Percentiles rank a stretch among this genome's conserved stretches.
These are phyloP conservation scores for Thalpophila matura DNA, from an alignment of 2,888 invertebrate genomes.

Conservation along the genomic window DNA sequence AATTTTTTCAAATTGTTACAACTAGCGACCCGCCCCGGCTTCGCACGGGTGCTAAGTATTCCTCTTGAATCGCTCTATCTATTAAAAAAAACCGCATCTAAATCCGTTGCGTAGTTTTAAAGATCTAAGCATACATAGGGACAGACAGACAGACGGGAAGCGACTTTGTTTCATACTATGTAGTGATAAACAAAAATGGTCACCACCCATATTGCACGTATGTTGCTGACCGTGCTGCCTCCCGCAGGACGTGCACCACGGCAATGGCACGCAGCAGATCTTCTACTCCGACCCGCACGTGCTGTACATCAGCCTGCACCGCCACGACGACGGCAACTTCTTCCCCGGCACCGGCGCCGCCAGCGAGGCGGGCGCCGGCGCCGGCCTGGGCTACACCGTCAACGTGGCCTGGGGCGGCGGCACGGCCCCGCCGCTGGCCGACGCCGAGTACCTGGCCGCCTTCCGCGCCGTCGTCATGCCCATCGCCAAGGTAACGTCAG, in stretches of 20 bases:
- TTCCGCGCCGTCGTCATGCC: slow-evolving; percentile 99
- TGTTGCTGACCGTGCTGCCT: too few relatives aligned
- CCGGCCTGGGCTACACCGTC: slow-evolving; percentile 98
- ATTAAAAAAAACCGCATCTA: too few relatives aligned
- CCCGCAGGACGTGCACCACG: slow-evolving; percentile 99
- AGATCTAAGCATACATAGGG: too few relatives aligned
- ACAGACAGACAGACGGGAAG: too few relatives aligned
- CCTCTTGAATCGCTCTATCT: too few relatives aligned
- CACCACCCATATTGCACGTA: too few relatives aligned
- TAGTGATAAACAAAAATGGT: too few relatives aligned
- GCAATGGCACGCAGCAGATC: slow-evolving; percentile 99
- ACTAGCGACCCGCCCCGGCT: too few relatives aligned
- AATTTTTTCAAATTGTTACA: too few relatives aligned
- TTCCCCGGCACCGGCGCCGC: slow-evolving; percentile 99
- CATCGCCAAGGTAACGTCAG: slow-evolving; percentile 95
- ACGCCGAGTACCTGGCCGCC: slow-evolving; percentile 99
- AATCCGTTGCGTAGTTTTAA: too few relatives aligned
- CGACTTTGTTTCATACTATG: too few relatives aligned
- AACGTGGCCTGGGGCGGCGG: slow-evolving; percentile 99
- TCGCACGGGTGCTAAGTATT: too few relatives aligned
- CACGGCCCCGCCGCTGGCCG: slow-evolving; percentile 97
- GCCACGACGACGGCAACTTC: slow-evolving; percentile 99
- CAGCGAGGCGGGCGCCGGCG: slow-evolving; percentile 97
- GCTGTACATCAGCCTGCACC: slow-evolving; percentile 98
- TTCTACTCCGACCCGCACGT: slow-evolving; percentile 99